Percentiles rank a stretch among this genome's conserved stretches.
These are phyloP conservation scores for Tinea semifulvella DNA, from an alignment of 2,888 invertebrate genomes.

Conservation along the genomic window DNA sequence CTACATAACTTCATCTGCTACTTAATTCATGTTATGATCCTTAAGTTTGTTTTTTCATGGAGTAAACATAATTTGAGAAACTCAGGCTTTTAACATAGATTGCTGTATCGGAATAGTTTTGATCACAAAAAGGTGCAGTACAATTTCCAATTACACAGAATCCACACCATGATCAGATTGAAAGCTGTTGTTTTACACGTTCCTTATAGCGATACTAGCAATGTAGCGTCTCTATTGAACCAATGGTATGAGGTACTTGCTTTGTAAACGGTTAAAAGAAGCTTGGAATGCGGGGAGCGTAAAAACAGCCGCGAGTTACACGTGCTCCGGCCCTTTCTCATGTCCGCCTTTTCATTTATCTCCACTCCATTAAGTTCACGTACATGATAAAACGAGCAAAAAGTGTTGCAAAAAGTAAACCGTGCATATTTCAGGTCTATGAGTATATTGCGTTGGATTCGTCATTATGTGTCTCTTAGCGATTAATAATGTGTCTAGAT, in stretches of 20 bases:
- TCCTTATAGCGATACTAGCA: slow-evolving; percentile 1
- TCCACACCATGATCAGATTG: too few species aligned
- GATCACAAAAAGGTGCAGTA: too few species aligned
- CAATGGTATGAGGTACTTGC: slow-evolving; percentile 7
- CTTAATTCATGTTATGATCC: too few species aligned
- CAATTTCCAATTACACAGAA: too few species aligned
- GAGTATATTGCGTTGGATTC: neutral
- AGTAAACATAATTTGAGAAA: too few species aligned
- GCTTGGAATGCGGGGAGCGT: slow-evolving; percentile 21
- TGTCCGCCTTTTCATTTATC: slow-evolving; percentile 31
- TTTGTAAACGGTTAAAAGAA: slow-evolving; percentile 9
- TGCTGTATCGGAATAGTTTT: too few species aligned
- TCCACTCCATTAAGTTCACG: slow-evolving; percentile 18
- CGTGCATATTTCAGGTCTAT: neutral
- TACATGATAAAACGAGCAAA: slow-evolving; percentile 4
- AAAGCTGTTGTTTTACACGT: slow-evolving; percentile 5
- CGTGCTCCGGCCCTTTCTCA: slow-evolving; percentile 27
- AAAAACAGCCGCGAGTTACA: slow-evolving; percentile 33
- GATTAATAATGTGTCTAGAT: neutral
- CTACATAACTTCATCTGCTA: too few species aligned
- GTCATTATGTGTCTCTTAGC: neutral
- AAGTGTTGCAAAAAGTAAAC: slow-evolving; percentile 1
- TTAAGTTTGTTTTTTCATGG: too few species aligned
- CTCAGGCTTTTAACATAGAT: too few species aligned
- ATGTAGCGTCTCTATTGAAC: slow-evolving; percentile 5